Evolutionary conservation across 2,797 vertebrate species (phyloP).

Genomic region (Chlorospingus flavigularis): DNA sequence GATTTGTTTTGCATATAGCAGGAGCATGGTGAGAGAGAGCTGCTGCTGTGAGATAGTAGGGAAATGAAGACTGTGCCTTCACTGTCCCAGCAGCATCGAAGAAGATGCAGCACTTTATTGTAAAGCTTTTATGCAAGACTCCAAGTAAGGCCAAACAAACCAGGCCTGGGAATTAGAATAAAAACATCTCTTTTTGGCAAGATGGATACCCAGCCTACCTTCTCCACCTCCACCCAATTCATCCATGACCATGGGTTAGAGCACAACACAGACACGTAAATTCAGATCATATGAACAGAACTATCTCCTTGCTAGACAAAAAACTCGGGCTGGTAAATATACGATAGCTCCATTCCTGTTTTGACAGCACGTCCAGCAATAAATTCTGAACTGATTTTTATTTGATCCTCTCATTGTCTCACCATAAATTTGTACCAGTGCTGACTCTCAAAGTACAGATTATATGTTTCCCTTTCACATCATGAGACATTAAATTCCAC

Average conservation of each 20-base stretch:
- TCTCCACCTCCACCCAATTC: neutral
- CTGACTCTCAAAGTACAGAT: constrained; percentile 61
- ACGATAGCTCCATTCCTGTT: constrained; percentile 27
- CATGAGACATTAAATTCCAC: constrained; percentile 66
- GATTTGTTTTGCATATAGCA: neutral
- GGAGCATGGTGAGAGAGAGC: neutral
- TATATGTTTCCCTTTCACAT: constrained; percentile 72
- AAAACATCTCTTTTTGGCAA: neutral
- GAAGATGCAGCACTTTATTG: neutral
- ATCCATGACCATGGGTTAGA: neutral
- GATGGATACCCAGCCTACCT: neutral
- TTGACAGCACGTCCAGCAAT: constrained; percentile 45
- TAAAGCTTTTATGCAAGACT: neutral
- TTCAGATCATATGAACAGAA: neutral
- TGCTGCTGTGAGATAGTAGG: neutral
- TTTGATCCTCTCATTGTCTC: constrained; percentile 68
- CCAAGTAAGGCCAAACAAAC: neutral
- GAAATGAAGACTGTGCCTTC: neutral
- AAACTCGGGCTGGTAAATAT: constrained; percentile 34
- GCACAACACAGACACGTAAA: neutral
- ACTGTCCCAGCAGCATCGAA: neutral
- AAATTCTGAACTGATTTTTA: constrained; percentile 69
- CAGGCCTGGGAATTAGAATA: neutral
- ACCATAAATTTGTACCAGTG: constrained; percentile 57
- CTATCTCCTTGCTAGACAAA: neutral